phyloP scores from a whole-genome alignment of 2,797 vertebrate species.

The Parambassis ranga region DNA sequence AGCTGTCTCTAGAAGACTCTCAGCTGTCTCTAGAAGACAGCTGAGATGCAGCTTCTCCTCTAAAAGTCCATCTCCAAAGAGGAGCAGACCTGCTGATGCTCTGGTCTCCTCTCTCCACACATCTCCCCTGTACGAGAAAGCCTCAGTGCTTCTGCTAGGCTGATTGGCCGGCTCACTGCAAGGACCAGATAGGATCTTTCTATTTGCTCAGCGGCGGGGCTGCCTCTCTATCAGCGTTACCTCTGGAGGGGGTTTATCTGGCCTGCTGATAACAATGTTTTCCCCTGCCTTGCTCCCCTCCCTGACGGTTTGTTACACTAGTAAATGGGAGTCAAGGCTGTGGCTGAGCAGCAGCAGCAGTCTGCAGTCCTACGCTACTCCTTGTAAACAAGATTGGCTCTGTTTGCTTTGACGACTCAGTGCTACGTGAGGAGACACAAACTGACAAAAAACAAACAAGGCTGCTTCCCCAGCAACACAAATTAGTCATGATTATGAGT shows the following conservation, averaged over 20 bases:
- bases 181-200: constrained; percentile 81
- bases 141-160: constrained; percentile 53
- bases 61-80: constrained; percentile 47
- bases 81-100: constrained; percentile 39
- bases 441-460: not conserved
- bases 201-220: constrained; percentile 78
- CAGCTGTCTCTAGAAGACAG: constrained; percentile 9
- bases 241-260: constrained; percentile 81
- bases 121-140: constrained; percentile 59
- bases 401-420: constrained; percentile 57
- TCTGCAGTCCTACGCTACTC: constrained; percentile 51
- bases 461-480: constrained; percentile 5
- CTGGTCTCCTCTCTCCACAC: constrained; percentile 59
- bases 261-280: constrained; percentile 81
- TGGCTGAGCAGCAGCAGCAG: constrained; percentile 54
- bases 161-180: constrained; percentile 68
- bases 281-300: constrained; percentile 52
- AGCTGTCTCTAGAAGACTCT: too few species aligned
- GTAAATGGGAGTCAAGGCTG: constrained; percentile 71
- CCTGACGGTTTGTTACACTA: constrained; percentile 62
- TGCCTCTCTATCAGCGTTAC: constrained; percentile 73
- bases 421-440: constrained; percentile 9
- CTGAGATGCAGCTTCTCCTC: constrained; percentile 51
- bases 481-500: constrained; percentile 15
- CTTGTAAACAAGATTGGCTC: constrained; percentile 70